A percentile compares a stretch with the other conserved stretches of the same genome.
phyloP scores from a whole-genome alignment of 2,888 invertebrate species.

The Cylindroiulus punctatus region DNA sequence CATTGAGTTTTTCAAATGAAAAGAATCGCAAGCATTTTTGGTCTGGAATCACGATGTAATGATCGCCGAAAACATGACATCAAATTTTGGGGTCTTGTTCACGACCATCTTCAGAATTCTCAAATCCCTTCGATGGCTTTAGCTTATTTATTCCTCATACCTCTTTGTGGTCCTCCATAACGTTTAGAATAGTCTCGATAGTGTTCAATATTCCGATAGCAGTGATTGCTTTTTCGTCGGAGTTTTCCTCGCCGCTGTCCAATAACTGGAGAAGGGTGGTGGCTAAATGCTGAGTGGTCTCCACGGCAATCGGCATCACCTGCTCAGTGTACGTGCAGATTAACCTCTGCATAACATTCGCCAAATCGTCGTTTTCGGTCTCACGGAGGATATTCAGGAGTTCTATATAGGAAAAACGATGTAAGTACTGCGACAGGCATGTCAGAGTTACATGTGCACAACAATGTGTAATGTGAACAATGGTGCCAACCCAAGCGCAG shows the following conservation, averaged over 20 bases:
- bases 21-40: too few species aligned
- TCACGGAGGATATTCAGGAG: constrained; percentile 90
- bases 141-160: neutral
- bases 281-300: constrained; percentile 93
- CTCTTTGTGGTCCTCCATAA: constrained; percentile 82
- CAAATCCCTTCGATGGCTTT: too few species aligned
- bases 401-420: constrained; percentile 68
- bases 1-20: neutral
- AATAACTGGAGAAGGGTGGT: constrained; percentile 80
- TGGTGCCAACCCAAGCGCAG: too few species aligned
- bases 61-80: too few species aligned
- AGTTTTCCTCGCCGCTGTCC: constrained; percentile 80
- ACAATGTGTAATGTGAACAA: too few species aligned
- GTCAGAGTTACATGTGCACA: too few species aligned
- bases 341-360: constrained; percentile 93
- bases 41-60: too few species aligned
- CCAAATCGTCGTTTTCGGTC: constrained; percentile 97
- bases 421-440: too few species aligned
- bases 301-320: constrained; percentile 89
- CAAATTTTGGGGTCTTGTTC: too few species aligned
- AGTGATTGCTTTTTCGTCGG: constrained; percentile 95
- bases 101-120: too few species aligned
- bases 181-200: constrained; percentile 91
- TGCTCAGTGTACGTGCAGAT: constrained; percentile 90
- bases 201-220: constrained; percentile 97